Evolutionary conservation across 1,140 invertebrate species (phyloP).

Genomic region (Plutomurus gul): DNA sequence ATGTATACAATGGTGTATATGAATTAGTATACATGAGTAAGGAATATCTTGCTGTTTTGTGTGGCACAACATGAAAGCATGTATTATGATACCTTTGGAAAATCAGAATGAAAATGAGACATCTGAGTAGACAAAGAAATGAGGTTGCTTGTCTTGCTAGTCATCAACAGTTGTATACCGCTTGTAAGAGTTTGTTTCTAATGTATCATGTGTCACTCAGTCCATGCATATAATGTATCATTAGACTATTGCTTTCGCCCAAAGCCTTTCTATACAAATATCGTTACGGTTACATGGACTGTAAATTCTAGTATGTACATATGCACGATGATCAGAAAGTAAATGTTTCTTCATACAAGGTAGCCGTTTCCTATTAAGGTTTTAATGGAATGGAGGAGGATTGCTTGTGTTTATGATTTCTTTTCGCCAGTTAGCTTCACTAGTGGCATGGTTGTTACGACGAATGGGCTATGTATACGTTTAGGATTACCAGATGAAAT

Average conservation of each 20-base stretch:
- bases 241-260: slow-evolving; percentile 1
- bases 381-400: neutral
- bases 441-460: neutral
- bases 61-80: neutral
- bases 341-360: too few species aligned
- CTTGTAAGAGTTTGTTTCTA: slow-evolving; percentile 1
- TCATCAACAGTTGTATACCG: neutral
- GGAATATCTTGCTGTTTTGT: too few species aligned
- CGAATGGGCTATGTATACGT: neutral
- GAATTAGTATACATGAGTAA: too few species aligned
- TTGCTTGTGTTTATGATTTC: neutral
- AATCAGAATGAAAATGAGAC: slow-evolving; percentile 6
- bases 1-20: too few species aligned
- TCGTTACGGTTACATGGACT: too few species aligned
- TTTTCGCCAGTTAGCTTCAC: neutral
- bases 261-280: too few species aligned
- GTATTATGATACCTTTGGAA: neutral
- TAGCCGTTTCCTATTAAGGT: too few species aligned
- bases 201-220: slow-evolving; percentile 17
- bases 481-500: slow-evolving; percentile 21
- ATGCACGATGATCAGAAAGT: too few species aligned
- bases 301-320: too few species aligned
- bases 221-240: slow-evolving; percentile 24
- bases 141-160: slow-evolving; percentile 6
- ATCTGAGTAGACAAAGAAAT: slow-evolving; percentile 11